Percentiles rank a stretch among this genome's conserved stretches.
These are phyloP conservation scores for Platycercus adscitus DNA, from an alignment of 2,113 vertebrate species.

Conservation along the genomic window DNA sequence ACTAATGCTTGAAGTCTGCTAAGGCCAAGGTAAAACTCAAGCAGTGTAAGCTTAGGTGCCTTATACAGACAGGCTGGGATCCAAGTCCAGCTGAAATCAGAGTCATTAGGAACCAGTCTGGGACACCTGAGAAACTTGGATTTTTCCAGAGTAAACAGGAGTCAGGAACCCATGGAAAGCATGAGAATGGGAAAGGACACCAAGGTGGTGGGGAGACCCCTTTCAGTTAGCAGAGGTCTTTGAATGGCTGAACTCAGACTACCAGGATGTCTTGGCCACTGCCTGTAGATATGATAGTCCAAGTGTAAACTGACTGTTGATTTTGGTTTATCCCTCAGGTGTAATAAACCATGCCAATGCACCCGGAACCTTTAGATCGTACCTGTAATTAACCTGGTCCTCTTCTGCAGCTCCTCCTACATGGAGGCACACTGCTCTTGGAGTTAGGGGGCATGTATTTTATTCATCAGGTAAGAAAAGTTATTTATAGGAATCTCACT, in stretches of 20 bases:
- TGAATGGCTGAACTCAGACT: background rate
- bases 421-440: background rate
- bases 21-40: background rate
- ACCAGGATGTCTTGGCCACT: background rate
- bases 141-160: background rate
- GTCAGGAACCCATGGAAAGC: background rate
- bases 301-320: background rate
- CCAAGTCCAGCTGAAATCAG: background rate
- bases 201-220: background rate
- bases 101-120: background rate
- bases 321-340: background rate
- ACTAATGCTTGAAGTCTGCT: background rate
- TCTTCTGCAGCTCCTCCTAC: background rate
- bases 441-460: background rate
- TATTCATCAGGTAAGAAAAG: fast-evolving
- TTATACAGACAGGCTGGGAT: background rate
- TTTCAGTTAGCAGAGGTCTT: background rate
- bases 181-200: background rate
- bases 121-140: background rate
- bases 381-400: background rate
- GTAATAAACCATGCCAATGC: background rate
- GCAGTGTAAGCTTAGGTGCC: background rate
- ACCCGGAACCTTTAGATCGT: background rate
- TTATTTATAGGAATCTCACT: background rate
- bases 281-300: background rate